Base-by-base conservation (phyloP, 2,797 vertebrate genomes). In the Peromyscus attwateri region DNA sequence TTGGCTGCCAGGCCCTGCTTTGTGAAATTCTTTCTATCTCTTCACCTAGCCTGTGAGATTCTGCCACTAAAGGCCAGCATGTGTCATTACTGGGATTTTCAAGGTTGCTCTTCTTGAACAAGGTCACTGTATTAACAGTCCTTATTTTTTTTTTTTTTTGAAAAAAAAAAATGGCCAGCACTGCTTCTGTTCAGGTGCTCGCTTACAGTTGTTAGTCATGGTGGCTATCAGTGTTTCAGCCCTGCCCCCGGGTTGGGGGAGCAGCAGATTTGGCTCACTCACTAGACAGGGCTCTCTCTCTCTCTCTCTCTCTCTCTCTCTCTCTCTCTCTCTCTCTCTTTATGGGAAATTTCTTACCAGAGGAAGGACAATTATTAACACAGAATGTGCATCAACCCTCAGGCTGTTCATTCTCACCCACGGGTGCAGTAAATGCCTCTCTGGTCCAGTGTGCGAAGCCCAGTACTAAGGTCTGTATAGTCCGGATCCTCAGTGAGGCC, bases 381-480 rank as follows among this genome's bases (percentile, higher is more conserved):
- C 40, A 81, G 21, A 66, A 31, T 49, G 5, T 14, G 7, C 23
- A 23, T 21, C 75, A 29, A 0, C 31, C 52, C 25, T 34, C 14
- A 62, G 23, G n/a, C 3, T 14, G 1, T 34, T 40, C 0, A 3
- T 29, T 40, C 57, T 68, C 14, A 52, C 3, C 16, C 55, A 34
- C 19, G 43, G 14, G 27, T 19, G 6, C 52, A 29, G 37, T 25
- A 43, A 62, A 87, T 0, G 2, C 21, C 23, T 1, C 11, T 29
- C 10, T 11, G 37, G 34, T 31, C 43, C 1, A 6, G n/a, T 31
- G 8, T 31, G 23, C 7, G 3, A 16, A 31, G 10, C 0, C 1
- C 1, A 3, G 10, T 1, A 4, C 57, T 37, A 43, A 92, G 27
- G 9, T 16, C 31, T 3, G 6, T 14, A 3, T 19, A 37, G 0